Percentiles rank a stretch among this genome's conserved stretches.
Conservation (phyloP, 2,797 vertebrate genomes). For the Delichon dasypus region DNA sequence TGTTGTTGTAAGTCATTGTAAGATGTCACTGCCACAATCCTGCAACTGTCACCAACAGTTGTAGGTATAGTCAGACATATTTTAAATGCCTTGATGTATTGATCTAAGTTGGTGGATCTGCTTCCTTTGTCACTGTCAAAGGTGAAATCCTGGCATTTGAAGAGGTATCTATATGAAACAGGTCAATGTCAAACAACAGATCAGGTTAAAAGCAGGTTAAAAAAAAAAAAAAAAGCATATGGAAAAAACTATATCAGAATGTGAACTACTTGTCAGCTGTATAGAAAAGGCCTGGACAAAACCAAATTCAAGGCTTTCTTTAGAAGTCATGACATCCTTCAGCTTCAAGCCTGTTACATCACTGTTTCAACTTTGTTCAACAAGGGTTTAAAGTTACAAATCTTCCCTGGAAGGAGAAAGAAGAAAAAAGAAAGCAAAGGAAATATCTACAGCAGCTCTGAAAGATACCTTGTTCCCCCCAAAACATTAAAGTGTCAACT, state of each 20-base stretch:
- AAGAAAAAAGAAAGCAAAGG: not conserved
- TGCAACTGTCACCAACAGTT: not conserved
- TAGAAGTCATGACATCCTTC: not conserved
- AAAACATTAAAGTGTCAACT: not conserved
- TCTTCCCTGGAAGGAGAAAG: not conserved
- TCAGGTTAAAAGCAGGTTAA: not conserved
- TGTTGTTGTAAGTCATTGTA: not conserved
- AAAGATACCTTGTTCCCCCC: not conserved
- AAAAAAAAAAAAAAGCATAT: not conserved
- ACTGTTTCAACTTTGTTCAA: not conserved
- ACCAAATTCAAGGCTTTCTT: not conserved
- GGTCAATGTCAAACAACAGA: not conserved
- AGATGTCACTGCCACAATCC: not conserved
- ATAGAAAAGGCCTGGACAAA: not conserved
- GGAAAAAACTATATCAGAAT: not conserved
- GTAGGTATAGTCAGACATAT: not conserved
- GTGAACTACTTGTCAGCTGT: not conserved
- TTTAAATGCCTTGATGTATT: not conserved
- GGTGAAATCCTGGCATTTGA: not conserved
- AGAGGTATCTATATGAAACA: not conserved
- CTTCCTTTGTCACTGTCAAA: not conserved
- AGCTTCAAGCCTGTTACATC: not conserved
- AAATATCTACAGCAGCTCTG: not conserved
- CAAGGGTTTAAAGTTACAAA: not conserved
- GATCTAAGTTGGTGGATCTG: not conserved